phyloP scores from a whole-genome alignment of 2,797 vertebrate genomes.

The Epinephelus coioides region DNA sequence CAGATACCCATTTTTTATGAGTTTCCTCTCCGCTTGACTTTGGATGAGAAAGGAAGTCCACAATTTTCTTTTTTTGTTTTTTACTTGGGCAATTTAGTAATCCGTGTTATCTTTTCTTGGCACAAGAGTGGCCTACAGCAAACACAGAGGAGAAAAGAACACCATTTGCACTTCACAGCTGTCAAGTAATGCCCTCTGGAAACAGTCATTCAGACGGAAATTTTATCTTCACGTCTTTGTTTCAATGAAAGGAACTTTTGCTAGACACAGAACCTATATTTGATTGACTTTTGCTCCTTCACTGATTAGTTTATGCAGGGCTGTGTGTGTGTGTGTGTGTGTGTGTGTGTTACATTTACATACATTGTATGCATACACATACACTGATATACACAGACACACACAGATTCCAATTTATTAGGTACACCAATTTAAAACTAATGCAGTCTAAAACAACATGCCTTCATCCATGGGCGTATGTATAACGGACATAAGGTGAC shows the following conservation, averaged over 20 bases:
- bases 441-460: too few species aligned
- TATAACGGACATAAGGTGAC: too few species aligned
- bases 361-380: too few species aligned
- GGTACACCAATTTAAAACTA: too few species aligned
- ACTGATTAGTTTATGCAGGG: neutral
- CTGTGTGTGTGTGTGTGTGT: neutral
- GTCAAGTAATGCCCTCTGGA: constrained; percentile 30
- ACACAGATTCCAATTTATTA: too few species aligned
- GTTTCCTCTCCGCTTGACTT: constrained; percentile 65
- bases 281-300: neutral
- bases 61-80: constrained; percentile 27
- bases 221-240: constrained; percentile 8
- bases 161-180: constrained; percentile 47
- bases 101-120: constrained; percentile 36
- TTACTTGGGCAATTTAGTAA: constrained; percentile 28
- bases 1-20: constrained; percentile 67
- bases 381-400: too few species aligned
- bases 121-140: constrained; percentile 30
- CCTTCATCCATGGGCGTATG: too few species aligned
- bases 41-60: constrained; percentile 62
- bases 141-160: constrained; percentile 22
- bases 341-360: too few species aligned
- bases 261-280: neutral
- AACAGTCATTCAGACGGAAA: neutral
- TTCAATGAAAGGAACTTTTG: neutral